A percentile compares a stretch with the other conserved stretches of the same genome.
Evolutionary conservation across 2,113 vertebrate species (phyloP).

Genomic region (Rhynchomys soricoides): DNA sequence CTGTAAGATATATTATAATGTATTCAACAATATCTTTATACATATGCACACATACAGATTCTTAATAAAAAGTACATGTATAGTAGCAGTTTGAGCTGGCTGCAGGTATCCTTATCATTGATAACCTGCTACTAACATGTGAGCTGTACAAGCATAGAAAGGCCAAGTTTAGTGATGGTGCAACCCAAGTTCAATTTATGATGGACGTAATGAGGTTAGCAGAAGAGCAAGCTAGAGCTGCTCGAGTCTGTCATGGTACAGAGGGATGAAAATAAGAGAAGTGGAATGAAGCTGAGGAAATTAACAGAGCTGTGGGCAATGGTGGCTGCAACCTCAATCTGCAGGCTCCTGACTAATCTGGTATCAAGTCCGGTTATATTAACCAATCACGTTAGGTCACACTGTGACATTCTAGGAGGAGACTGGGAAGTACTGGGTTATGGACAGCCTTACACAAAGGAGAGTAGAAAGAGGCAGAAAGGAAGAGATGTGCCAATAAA

Average conservation of each 20-base stretch:
- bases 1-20: not conserved
- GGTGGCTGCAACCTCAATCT: not conserved
- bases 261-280: not conserved
- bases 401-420: not conserved
- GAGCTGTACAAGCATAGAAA: not conserved
- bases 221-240: not conserved
- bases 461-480: not conserved
- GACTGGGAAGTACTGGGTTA: not conserved
- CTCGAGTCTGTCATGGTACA: not conserved
- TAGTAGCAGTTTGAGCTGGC: not conserved
- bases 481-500: not conserved
- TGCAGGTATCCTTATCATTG: not conserved
- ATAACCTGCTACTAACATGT: not conserved
- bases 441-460: not conserved
- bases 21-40: not conserved
- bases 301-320: not conserved
- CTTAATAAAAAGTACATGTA: not conserved
- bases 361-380: not conserved
- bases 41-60: not conserved
- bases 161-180: not conserved
- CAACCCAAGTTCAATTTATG: not conserved
- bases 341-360: not conserved
- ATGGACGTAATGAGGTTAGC: not conserved
- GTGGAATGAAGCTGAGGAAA: not conserved
- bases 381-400: not conserved